phyloP scores from a whole-genome alignment of 1,140 invertebrate genomes.

The Trinorchestia longiramus region DNA sequence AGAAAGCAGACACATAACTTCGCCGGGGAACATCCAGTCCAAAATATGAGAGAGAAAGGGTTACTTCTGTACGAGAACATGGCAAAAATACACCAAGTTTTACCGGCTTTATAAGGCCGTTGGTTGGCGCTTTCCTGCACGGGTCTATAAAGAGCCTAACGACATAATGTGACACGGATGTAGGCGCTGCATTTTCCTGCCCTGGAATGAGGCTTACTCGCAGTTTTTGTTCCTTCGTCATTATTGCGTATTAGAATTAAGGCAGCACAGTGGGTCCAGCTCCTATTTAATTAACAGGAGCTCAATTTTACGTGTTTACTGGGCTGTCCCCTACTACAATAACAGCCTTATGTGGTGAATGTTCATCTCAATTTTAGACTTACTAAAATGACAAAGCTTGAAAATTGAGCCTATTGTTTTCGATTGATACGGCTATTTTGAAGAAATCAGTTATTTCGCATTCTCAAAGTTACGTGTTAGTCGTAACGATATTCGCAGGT shows the following conservation, averaged over 20 bases:
- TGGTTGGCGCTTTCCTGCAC: not conserved
- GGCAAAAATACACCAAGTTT: not conserved
- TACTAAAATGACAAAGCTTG: not conserved
- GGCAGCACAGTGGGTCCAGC: not conserved
- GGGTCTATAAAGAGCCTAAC: not conserved
- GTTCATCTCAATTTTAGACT: not conserved
- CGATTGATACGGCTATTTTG: not conserved
- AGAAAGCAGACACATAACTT: no score
- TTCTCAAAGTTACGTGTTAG: not conserved
- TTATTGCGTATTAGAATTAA: conserved; percentile 2
- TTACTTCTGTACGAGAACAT: not conserved
- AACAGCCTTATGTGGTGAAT: not conserved
- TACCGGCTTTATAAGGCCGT: not conserved
- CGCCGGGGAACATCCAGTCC: not conserved
- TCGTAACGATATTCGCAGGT: not conserved
- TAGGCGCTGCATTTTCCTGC: not conserved
- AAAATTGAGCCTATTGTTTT: not conserved
- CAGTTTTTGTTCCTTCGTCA: not conserved
- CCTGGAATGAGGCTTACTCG: not conserved
- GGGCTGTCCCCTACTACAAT: not conserved
- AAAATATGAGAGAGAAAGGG: not conserved
- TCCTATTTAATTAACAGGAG: not conserved
- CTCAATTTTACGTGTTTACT: not conserved
- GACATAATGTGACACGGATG: not conserved
- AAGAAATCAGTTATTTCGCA: not conserved